Percentiles rank a stretch among this genome's conserved stretches.
These are phyloP conservation scores for Lampropteryx suffumata DNA, from an alignment of 2,888 invertebrate genomes.

Conservation along the genomic window DNA sequence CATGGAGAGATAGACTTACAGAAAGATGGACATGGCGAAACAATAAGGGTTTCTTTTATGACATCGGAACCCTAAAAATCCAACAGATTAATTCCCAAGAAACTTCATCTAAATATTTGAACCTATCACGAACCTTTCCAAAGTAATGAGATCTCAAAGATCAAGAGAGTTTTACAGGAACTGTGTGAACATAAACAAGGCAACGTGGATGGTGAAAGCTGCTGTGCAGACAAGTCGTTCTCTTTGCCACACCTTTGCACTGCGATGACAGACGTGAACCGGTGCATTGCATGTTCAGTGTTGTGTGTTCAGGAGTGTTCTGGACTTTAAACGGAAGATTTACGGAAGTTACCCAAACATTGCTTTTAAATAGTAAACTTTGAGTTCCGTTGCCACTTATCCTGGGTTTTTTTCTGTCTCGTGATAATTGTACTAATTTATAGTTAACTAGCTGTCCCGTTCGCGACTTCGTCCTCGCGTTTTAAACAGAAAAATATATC, in stretches of 20 bases:
- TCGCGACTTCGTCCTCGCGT: too few species aligned
- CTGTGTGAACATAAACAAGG: conserved; percentile 43
- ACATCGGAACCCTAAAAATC: too few species aligned
- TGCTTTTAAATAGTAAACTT: conserved; percentile 4
- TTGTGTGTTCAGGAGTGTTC: neutral
- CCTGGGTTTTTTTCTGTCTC: too few species aligned
- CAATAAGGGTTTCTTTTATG: too few species aligned
- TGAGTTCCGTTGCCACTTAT: conserved; percentile 5
- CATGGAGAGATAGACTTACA: too few species aligned
- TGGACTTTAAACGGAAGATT: neutral
- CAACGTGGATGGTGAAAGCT: conserved; percentile 31
- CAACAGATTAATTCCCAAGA: conserved; percentile 25
- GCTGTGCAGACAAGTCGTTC: conserved; percentile 34
- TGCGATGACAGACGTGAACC: conserved; percentile 36
- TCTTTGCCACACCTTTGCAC: conserved; percentile 41
- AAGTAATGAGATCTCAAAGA: conserved; percentile 14
- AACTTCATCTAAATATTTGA: conserved; percentile 16
- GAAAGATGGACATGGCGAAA: too few species aligned
- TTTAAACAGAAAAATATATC: too few species aligned
- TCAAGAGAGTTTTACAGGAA: conserved; percentile 34
- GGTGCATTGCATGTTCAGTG: too few species aligned
- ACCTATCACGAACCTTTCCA: conserved; percentile 9
- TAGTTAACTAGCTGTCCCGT: too few species aligned
- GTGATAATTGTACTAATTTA: too few species aligned
- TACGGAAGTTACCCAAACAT: neutral